Percentiles rank a stretch among this genome's conserved stretches.
Conservation (phyloP, 2,888 invertebrate genomes). For the Synergus itoensis region DNA sequence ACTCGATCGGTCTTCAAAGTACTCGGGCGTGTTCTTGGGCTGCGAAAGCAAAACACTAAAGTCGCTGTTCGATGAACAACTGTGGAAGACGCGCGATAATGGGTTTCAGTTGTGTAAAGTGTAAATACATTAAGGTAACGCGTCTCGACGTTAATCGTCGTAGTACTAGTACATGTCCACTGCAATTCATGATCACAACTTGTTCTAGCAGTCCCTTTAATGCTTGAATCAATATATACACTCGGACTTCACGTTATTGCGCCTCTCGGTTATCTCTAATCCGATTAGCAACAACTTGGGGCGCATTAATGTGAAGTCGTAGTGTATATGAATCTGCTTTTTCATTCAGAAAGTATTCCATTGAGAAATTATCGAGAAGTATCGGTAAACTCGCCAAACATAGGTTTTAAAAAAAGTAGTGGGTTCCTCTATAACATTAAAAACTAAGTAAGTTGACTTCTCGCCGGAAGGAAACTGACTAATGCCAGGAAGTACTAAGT, state of each 20-base stretch:
- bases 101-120: conserved; percentile 55
- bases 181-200: conserved; percentile 21
- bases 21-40: conserved; percentile 40
- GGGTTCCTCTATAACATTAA: no score
- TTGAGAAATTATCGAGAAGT: neutral
- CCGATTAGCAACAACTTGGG: no score
- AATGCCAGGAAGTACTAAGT: neutral
- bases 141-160: conserved; percentile 53
- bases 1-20: conserved; percentile 33
- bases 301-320: no score
- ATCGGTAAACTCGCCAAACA: no score
- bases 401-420: no score
- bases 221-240: neutral
- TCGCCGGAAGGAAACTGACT: no score
- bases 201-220: conserved; percentile 13
- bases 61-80: conserved; percentile 42
- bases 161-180: conserved; percentile 33
- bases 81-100: conserved; percentile 49
- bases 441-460: no score
- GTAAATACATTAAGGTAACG: conserved; percentile 56
- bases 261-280: no score
- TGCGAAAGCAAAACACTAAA: conserved; percentile 37
- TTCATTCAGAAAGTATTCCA: conserved; percentile 22
- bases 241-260: no score
- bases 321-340: conserved; percentile 17